A percentile compares a stretch with the other conserved stretches of the same genome.
phyloP scores from a whole-genome alignment of 2,888 invertebrate genomes.

The Itoplectis maculator region DNA sequence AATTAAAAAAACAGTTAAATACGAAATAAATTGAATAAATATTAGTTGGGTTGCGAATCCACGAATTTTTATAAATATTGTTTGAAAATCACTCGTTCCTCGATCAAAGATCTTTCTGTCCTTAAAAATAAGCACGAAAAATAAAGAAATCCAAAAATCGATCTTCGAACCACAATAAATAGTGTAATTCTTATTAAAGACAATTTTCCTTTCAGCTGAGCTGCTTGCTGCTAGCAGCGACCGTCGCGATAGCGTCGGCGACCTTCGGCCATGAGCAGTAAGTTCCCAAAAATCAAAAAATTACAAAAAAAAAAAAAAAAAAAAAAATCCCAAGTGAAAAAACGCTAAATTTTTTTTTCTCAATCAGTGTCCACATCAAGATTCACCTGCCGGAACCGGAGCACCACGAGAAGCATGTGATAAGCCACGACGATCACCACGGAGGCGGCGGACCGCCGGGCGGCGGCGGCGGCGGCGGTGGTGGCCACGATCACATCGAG shows the following conservation, averaged over 20 bases:
- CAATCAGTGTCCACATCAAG: conserved; percentile 78
- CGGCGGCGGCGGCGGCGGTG: conserved; percentile 26
- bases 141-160: too few relatives aligned
- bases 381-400: conserved; percentile 77
- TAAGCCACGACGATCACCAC: conserved; percentile 75
- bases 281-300: conserved; percentile 65
- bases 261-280: conserved; percentile 81
- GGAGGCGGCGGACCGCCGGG: conserved; percentile 72
- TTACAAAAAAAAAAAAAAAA: not conserved
- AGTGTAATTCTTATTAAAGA: not conserved
- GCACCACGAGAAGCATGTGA: conserved; percentile 75
- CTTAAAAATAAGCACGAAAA: too few relatives aligned
- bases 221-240: conserved; percentile 73
- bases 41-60: not conserved
- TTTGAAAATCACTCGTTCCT: too few relatives aligned
- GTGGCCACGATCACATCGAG: conserved; percentile 70
- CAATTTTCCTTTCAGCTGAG: conserved; percentile 72
- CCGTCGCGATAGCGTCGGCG: conserved; percentile 72
- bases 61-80: not conserved
- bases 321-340: not conserved
- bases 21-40: not conserved
- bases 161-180: not conserved
- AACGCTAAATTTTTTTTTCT: conserved; percentile 4
- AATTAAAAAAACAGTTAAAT: not conserved
- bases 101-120: too few relatives aligned